Conservation (phyloP, 2,113 vertebrate species). For the Laticauda laticaudata region DNA sequence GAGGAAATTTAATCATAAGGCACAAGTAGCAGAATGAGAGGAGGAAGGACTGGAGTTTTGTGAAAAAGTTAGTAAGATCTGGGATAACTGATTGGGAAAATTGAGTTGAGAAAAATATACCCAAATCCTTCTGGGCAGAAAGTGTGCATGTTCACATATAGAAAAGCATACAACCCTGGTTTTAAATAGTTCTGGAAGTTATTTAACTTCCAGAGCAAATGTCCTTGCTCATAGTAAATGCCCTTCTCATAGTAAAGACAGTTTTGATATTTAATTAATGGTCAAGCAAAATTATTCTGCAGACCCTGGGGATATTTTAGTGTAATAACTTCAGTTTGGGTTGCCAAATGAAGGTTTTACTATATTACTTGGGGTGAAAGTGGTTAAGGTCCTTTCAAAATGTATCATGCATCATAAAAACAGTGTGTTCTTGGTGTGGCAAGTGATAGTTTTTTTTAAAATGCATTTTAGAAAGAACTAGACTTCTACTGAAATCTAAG, state of each 20-base stretch:
- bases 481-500: neutral
- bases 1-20: neutral
- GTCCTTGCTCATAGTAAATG: neutral
- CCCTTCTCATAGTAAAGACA: conserved; percentile 23
- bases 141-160: neutral
- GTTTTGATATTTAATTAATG: conserved; percentile 65
- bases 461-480: neutral
- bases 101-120: neutral
- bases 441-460: neutral
- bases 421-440: neutral
- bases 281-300: conserved; percentile 43
- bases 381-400: neutral
- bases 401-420: conserved; percentile 14
- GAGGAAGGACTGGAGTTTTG: neutral
- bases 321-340: conserved; percentile 41
- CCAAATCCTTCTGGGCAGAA: neutral
- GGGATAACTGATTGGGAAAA: neutral
- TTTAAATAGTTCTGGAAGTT: conserved; percentile 21
- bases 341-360: conserved; percentile 36
- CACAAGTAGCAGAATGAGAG: neutral
- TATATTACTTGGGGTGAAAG: conserved; percentile 1
- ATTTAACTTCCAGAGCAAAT: neutral
- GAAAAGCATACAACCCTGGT: neutral
- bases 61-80: neutral
- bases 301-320: conserved; percentile 44